phyloP scores from a whole-genome alignment of 2,888 invertebrate genomes.

The Germaria angustata region DNA sequence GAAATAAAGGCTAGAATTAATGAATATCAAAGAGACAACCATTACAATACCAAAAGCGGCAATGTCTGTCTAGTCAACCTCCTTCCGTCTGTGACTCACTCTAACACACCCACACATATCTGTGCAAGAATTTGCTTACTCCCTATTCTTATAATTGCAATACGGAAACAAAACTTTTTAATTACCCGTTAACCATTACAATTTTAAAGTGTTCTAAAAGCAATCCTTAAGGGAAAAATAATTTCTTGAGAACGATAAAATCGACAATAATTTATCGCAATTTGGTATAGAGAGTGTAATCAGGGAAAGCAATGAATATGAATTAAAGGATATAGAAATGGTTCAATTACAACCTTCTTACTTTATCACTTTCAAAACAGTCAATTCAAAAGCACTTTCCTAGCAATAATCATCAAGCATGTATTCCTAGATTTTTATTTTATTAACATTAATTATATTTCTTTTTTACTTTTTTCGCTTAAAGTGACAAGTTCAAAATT shows the following conservation, averaged over 20 bases:
- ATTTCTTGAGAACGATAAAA: slow-evolving; percentile 43
- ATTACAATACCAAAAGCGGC: slow-evolving; percentile 1
- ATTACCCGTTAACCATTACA: slow-evolving; percentile 60
- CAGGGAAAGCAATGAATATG: slow-evolving; percentile 1
- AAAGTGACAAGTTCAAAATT: neutral
- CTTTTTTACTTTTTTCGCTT: neutral
- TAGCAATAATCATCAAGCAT: slow-evolving; percentile 6
- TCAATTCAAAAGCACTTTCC: slow-evolving; percentile 12
- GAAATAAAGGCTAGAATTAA: slow-evolving; percentile 36
- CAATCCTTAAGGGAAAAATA: slow-evolving; percentile 22
- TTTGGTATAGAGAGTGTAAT: too few species aligned
- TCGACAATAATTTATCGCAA: slow-evolving; percentile 54
- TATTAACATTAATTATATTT: slow-evolving; percentile 21
- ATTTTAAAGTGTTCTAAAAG: slow-evolving; percentile 39
- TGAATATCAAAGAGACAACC: slow-evolving; percentile 4
- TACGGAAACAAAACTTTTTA: slow-evolving; percentile 42
- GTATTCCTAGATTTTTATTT: slow-evolving; percentile 5
- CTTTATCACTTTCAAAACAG: neutral
- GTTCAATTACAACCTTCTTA: slow-evolving; percentile 15
- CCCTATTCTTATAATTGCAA: neutral
- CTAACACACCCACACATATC: neutral
- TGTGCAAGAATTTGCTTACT: neutral
- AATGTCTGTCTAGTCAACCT: neutral
- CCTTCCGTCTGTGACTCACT: neutral
- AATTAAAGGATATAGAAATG: neutral